Percentiles rank a stretch among this genome's conserved stretches.
Evolutionary conservation across 2,888 invertebrate species (phyloP).

Genomic region (Andrena haemorrhoa): DNA sequence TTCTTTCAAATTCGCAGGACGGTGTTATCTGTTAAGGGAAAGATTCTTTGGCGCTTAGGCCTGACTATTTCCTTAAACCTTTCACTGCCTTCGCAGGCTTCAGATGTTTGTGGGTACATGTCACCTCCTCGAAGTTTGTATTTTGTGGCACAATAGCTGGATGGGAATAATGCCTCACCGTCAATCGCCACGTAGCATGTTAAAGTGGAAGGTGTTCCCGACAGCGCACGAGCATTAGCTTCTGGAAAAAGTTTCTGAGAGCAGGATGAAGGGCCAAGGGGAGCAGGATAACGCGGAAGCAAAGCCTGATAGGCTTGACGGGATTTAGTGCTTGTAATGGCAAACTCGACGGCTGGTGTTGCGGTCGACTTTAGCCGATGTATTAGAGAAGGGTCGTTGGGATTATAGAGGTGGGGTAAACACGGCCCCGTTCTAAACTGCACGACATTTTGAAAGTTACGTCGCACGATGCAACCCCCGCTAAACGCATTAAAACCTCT

Average conservation of each 20-base stretch:
- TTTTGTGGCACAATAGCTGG: too few species aligned
- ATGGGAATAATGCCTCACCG: too few species aligned
- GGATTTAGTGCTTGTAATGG: constrained; percentile 71
- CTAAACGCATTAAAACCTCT: constrained; percentile 52
- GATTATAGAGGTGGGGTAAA: constrained; percentile 70
- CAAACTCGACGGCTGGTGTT: constrained; percentile 71
- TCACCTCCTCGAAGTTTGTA: too few species aligned
- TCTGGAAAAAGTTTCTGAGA: background rate
- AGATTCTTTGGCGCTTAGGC: background rate
- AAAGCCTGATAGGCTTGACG: constrained; percentile 69
- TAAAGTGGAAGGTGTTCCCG: background rate
- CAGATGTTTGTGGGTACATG: too few species aligned
- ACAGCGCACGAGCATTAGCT: background rate
- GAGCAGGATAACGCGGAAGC: constrained; percentile 34
- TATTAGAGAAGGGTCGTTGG: constrained; percentile 63
- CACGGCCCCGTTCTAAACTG: constrained; percentile 67
- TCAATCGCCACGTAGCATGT: too few species aligned
- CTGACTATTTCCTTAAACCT: background rate
- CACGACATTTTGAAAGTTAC: constrained; percentile 65
- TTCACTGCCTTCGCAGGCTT: too few species aligned
- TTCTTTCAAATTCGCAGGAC: background rate
- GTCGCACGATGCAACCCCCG: constrained; percentile 10
- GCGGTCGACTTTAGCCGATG: constrained; percentile 67
- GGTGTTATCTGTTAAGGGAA: background rate
- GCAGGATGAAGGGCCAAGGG: constrained; percentile 36